Percentiles rank a stretch among this genome's conserved stretches.
Evolutionary conservation across 2,113 vertebrate genomes (phyloP).

Genomic region (Setophaga coronata): DNA sequence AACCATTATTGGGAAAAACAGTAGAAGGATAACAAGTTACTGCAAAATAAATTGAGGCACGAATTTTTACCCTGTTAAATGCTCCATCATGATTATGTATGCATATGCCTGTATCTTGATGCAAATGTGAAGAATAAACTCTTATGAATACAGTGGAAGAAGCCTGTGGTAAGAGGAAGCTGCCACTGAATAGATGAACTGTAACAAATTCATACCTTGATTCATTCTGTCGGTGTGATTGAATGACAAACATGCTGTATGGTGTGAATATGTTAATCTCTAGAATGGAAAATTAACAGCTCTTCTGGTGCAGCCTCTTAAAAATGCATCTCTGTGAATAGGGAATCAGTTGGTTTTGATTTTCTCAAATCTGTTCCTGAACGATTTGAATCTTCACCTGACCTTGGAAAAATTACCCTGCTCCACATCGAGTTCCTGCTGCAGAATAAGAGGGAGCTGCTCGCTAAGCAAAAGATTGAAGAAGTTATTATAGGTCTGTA

Average conservation of each 20-base stretch:
- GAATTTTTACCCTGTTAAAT: not conserved
- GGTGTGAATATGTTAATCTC: not conserved
- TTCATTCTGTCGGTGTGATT: not conserved
- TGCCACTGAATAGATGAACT: not conserved
- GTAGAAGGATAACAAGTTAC: not conserved
- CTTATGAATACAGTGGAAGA: not conserved
- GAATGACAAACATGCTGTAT: not conserved
- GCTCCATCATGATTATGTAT: not conserved
- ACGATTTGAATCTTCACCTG: slow-evolving; percentile 83
- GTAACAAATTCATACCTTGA: slow-evolving; percentile 8
- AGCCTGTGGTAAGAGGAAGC: not conserved
- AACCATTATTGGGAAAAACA: not conserved
- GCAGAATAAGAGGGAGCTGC: slow-evolving; percentile 80
- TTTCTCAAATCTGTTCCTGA: slow-evolving; percentile 83
- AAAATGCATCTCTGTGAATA: slow-evolving; percentile 68
- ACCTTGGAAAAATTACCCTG: slow-evolving; percentile 80
- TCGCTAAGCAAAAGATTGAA: slow-evolving; percentile 88
- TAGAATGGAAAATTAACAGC: slow-evolving; percentile 18
- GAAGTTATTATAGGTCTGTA: slow-evolving; percentile 83
- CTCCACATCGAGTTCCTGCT: slow-evolving; percentile 86
- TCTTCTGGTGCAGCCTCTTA: slow-evolving; percentile 39
- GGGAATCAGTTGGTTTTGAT: slow-evolving; percentile 84
- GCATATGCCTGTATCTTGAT: not conserved
- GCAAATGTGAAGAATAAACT: not conserved
- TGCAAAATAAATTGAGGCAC: not conserved